Percentiles rank a stretch among this genome's conserved stretches.
These are phyloP conservation scores for Tauraco hartlaubi DNA, from an alignment of 2,797 vertebrate species.

Conservation along the genomic window DNA sequence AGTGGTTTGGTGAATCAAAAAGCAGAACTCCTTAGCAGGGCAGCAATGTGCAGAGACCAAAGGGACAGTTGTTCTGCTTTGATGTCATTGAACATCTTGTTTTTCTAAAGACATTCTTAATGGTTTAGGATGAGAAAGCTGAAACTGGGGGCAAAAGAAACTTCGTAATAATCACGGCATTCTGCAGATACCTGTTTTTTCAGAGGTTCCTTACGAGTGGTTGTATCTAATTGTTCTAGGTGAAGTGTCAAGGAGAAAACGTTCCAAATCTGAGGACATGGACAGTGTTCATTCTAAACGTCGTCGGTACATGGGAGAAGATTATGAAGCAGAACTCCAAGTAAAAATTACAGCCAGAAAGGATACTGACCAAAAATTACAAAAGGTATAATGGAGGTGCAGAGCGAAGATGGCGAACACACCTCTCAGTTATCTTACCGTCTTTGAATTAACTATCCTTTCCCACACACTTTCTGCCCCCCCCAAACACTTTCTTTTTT, in stretches of 20 bases:
- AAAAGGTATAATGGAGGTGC: slow-evolving; percentile 83
- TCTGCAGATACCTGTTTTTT: not conserved
- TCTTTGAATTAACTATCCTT: not conserved
- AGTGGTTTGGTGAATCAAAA: not conserved
- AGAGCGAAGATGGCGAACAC: not conserved
- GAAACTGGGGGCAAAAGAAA: not conserved
- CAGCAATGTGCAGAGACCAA: not conserved
- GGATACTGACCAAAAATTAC: slow-evolving; percentile 88
- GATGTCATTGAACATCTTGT: not conserved
- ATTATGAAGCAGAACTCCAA: slow-evolving; percentile 94
- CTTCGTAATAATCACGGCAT: not conserved
- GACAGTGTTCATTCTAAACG: slow-evolving; percentile 81
- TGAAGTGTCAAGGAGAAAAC: slow-evolving; percentile 81
- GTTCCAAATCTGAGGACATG: slow-evolving; percentile 85
- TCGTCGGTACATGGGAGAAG: slow-evolving; percentile 83
- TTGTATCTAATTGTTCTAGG: slow-evolving; percentile 61
- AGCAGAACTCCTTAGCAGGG: not conserved
- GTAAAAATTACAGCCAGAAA: slow-evolving; percentile 92
- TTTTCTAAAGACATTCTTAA: not conserved
- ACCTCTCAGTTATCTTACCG: not conserved
- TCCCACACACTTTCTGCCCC: accelerated
- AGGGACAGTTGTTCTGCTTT: not conserved
- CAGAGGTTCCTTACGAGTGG: not conserved
- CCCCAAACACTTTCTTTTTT: not conserved
- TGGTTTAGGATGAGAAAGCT: not conserved